phyloP scores from a whole-genome alignment of 35 echinoderm and acorn worm species.

The Stichopus chloronotus region DNA sequence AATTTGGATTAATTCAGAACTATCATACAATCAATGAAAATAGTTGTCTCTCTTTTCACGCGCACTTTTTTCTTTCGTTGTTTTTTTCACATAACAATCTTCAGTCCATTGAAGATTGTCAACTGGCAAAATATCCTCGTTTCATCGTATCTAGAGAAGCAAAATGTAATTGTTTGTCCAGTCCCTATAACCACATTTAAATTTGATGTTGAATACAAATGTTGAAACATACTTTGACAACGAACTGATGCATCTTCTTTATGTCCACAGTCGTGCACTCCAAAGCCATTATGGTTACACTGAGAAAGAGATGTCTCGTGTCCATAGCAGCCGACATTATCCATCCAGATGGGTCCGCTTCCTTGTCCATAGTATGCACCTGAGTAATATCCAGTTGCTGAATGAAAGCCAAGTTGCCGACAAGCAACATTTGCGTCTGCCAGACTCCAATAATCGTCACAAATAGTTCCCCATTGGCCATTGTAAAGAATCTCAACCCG shows the following conservation, averaged over 20 bases:
- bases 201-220: no score
- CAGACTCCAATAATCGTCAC: slow-evolving; percentile 40
- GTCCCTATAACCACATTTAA: no score
- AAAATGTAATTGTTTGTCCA: no score
- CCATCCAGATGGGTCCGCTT: slow-evolving; percentile 37
- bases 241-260: slow-evolving; percentile 61
- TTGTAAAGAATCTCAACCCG: slow-evolving; percentile 40
- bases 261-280: slow-evolving; percentile 45
- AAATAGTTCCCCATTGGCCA: slow-evolving; percentile 46
- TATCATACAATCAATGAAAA: no score
- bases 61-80: no score
- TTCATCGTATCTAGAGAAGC: no score
- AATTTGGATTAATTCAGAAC: no score
- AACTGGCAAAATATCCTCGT: no score
- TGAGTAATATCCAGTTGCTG: neutral
- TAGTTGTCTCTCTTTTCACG: no score
- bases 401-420: neutral
- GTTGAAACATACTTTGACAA: slow-evolving; percentile 25
- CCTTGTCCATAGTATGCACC: slow-evolving; percentile 39
- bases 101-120: no score
- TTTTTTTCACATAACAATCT: no score
- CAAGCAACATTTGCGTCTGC: slow-evolving; percentile 41
- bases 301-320: neutral
- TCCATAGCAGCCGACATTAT: slow-evolving; percentile 55
- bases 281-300: neutral